These are phyloP conservation scores for Smittia sp. DNA, from an alignment of 2,888 invertebrate genomes.

Conservation along the genomic window DNA sequence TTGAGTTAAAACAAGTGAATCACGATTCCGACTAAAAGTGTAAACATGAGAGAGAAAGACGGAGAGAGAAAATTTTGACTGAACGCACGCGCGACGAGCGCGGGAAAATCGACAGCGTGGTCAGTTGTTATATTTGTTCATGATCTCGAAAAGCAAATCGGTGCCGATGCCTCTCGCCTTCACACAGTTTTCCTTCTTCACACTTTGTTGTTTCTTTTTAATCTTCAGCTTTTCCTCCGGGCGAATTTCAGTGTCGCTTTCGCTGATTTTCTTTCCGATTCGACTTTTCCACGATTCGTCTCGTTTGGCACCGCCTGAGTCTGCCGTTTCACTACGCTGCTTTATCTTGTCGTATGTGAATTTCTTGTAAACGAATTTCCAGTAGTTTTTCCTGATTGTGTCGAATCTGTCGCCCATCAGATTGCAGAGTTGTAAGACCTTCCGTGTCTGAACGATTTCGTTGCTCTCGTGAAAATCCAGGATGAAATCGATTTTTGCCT, in stretches of 20 bases:
- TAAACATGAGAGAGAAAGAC: too few relatives aligned
- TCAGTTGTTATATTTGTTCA: slow-evolving; percentile 15
- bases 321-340: background rate
- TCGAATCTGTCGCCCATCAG: slow-evolving; percentile 75
- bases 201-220: background rate
- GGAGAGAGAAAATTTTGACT: too few relatives aligned
- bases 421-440: slow-evolving; percentile 70
- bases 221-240: background rate
- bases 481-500: slow-evolving; percentile 73
- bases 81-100: background rate
- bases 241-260: background rate
- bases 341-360: slow-evolving; percentile 49
- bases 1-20: background rate
- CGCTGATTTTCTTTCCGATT: background rate
- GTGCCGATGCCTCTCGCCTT: background rate
- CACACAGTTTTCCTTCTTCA: background rate
- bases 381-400: slow-evolving; percentile 80
- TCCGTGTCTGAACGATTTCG: slow-evolving; percentile 55
- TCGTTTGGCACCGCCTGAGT: background rate
- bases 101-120: background rate
- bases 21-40: background rate
- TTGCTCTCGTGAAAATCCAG: slow-evolving; percentile 57
- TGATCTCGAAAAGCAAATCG: background rate
- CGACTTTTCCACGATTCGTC: background rate
- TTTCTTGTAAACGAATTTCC: slow-evolving; percentile 70